Evolutionary conservation across 2,113 vertebrate genomes (phyloP).

Genomic region (Gallinago jamesoni): DNA sequence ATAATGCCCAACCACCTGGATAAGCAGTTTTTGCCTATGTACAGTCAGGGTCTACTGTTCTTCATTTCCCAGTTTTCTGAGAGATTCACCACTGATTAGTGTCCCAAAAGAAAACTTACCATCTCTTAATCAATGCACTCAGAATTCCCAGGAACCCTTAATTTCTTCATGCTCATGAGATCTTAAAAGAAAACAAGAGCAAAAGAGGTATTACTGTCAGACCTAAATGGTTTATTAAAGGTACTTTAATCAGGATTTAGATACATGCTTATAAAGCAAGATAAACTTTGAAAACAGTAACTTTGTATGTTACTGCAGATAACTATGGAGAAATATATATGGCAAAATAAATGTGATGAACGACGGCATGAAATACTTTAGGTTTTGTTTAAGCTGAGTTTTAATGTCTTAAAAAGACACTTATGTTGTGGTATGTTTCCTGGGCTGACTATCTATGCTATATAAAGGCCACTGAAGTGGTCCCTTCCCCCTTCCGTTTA

Average conservation of each 20-base stretch:
- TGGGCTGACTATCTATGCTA: constrained; percentile 26
- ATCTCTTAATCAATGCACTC: neutral
- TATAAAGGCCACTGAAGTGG: constrained; percentile 47
- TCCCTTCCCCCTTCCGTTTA: constrained; percentile 28
- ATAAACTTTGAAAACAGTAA: neutral
- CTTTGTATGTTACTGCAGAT: neutral
- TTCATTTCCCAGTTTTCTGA: neutral
- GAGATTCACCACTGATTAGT: neutral
- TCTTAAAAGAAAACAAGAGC: constrained; percentile 9
- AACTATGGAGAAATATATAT: neutral
- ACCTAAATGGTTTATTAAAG: neutral
- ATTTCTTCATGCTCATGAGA: neutral
- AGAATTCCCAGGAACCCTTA: neutral
- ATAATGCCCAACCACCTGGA: constrained; percentile 22
- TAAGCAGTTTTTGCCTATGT: neutral
- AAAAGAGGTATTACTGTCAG: neutral
- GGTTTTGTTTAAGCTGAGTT: constrained; percentile 41
- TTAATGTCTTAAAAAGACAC: constrained; percentile 42
- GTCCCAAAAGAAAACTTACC: neutral
- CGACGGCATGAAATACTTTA: neutral
- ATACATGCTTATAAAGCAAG: constrained; percentile 5
- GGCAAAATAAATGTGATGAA: neutral
- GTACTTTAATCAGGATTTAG: neutral
- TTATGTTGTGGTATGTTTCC: constrained; percentile 56
- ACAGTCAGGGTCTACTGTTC: neutral